Base-by-base conservation (phyloP, 2,888 invertebrate genomes). In the Salticus scenicus region DNA sequence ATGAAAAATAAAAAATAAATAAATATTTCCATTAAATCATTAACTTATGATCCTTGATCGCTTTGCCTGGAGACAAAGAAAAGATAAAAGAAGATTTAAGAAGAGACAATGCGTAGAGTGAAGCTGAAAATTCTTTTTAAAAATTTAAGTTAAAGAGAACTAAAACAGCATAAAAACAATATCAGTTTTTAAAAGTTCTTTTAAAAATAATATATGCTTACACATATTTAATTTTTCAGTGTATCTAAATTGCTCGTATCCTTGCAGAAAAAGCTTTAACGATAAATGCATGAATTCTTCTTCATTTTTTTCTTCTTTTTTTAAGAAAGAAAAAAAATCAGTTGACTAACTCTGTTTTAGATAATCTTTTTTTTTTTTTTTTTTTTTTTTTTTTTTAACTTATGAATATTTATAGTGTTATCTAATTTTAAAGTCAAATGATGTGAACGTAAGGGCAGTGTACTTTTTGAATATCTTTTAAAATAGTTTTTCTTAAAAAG, bases 11-110 rank as follows among this genome's bases (percentile, higher is more conserved):
- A n/a, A n/a, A n/a, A n/a, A n/a, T n/a, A n/a, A n/a, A n/a, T n/a
- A n/a, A n/a, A 27, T 70, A 8, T 42, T 41, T 28, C 42, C 70
- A 27, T 70, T 70, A 70, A 70, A 70, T 70, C 70, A 41, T 27
- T 14, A 37, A 42, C 70, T 42, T 70, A 12, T 28, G 70, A 70
- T 42, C 41, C 12, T 70, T 42, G 37, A 20, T 17, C 20, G 33
- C 67, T 7, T 2, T 17, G 12, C 57, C 24, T 57, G 17, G 4
- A 57, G 57, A 24, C 57, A 57, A 24, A 24, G 24, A 5, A 17
- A 24, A 66, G 66, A 66, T 66, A 66, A 66, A 66, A 31, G 14
- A 30, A 31, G 31, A 66, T 66, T 66, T 66, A 66, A 14, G n/a
- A 24, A 31, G 14, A 20, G 8, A 66, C 66, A 66, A 30, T 66